Evolutionary conservation across 2,888 invertebrate genomes (phyloP), one percentile per base, ranked within the genome.

Genomic region (Sussaba pulchella): DNA sequence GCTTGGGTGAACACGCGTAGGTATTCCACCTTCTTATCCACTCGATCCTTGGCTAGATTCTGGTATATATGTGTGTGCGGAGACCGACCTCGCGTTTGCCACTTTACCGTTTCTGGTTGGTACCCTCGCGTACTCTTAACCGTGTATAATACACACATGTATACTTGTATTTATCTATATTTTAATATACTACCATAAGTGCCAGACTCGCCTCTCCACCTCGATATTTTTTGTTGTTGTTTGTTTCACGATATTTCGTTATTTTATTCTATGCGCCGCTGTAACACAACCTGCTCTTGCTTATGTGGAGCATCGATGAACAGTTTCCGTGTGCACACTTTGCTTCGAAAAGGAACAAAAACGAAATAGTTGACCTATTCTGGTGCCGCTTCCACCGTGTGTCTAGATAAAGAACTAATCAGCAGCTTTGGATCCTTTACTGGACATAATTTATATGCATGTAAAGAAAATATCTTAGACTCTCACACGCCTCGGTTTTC

Each of bases 21-120:
- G 59, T 80, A 80, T 80, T 80, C 79, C 75, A 75, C 70, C 79
- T 75, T 80, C 79, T 80, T 80, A 80, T 80, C 75, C 75, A 41
- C 52, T 66, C 66, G 61, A 80, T 75, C 71, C 71, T 66, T 47
- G 74, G 63, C 70, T 64, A 74, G 70, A 70, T 79, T 63, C 69
- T 41, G 3, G 57, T 50, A 47, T 75, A 45, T 52, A 59, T 21
- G 19, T 61, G 21, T 67, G 10, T 24, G 21, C 5, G 21, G 52
- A 76, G 50, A 66, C n/a, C 70, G 59, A 74, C 74, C 74, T 74
- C 79, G 74, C 64, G 64, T 74, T 79, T 39, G 70, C 79, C 79
- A 74, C 75, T 80, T 80, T 80, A 80, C 79, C 79, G 79, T 80
- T 80, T 67, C 79, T 74, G 54, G 63, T 70, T 57, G 54, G 69